Conservation (phyloP, 2,113 vertebrate species). For the Desmodus rotundus region DNA sequence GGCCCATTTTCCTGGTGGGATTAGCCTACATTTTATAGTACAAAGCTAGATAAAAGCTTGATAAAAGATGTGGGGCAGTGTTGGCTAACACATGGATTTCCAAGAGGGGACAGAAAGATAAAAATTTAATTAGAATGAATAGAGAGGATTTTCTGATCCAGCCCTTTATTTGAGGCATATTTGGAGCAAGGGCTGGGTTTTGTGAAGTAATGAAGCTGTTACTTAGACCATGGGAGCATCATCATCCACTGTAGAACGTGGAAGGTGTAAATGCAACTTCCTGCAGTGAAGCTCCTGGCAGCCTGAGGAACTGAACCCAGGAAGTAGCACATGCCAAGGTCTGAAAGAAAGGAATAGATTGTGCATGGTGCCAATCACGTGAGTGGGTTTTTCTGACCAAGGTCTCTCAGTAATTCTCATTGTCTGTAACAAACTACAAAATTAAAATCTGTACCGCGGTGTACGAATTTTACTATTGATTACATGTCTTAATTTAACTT, state of each 20-base stretch:
- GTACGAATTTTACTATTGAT: not conserved
- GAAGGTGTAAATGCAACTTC: not conserved
- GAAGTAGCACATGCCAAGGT: not conserved
- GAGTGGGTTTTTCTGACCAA: not conserved
- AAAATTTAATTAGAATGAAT: not conserved
- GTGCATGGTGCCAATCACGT: not conserved
- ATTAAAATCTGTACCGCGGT: not conserved
- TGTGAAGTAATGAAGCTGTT: not conserved
- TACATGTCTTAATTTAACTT: not conserved
- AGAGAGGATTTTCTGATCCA: not conserved
- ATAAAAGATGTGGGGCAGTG: not conserved
- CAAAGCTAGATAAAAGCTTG: not conserved
- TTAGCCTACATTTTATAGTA: not conserved
- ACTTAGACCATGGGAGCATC: not conserved
- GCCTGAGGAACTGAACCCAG: not conserved
- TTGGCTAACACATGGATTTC: not conserved
- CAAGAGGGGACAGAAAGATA: not conserved
- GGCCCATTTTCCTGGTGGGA: not conserved
- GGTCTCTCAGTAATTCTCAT: not conserved
- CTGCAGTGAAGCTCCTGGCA: not conserved
- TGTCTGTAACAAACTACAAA: not conserved
- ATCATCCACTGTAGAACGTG: not conserved
- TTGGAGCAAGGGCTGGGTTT: not conserved
- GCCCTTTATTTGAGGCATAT: not conserved
- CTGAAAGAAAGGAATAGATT: not conserved